Conservation (phyloP, 2,797 vertebrate genomes). For the Sebastes baramenuke region DNA sequence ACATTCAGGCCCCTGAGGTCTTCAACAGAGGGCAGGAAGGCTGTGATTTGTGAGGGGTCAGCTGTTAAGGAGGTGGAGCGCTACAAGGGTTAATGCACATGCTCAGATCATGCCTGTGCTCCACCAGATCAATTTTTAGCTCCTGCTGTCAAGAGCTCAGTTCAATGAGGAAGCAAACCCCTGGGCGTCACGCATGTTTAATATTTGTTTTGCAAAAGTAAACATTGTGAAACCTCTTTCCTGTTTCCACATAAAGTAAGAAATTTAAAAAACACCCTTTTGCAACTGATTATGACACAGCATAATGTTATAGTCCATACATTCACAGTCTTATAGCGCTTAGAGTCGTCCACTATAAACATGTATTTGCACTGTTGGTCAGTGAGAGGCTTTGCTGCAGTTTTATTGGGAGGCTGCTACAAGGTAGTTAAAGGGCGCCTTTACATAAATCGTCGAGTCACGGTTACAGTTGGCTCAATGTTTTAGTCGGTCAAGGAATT, state of each 20-base stretch:
- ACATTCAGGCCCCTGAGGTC: slow-evolving; percentile 7
- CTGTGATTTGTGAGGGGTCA: slow-evolving; percentile 31
- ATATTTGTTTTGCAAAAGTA: background rate
- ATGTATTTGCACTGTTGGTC: background rate
- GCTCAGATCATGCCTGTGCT: slow-evolving; percentile 14
- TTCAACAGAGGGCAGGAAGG: slow-evolving; percentile 16
- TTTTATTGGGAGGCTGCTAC: slow-evolving; percentile 3
- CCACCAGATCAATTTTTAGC: background rate
- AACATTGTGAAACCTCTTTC: slow-evolving; percentile 15
- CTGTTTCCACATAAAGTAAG: background rate
- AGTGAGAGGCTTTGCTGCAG: background rate
- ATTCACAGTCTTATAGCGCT: background rate
- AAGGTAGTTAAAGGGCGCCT: background rate
- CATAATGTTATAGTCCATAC: background rate
- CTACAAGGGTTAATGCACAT: slow-evolving; percentile 6
- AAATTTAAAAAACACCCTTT: background rate
- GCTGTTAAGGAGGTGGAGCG: slow-evolving; percentile 11
- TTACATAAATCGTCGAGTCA: slow-evolving; percentile 2
- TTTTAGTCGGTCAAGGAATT: background rate
- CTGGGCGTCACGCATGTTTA: background rate
- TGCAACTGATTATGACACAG: background rate
- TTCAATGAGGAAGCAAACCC: slow-evolving; percentile 4
- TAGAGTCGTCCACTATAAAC: slow-evolving; percentile 1
- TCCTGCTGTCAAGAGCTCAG: background rate
- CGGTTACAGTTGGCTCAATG: background rate